phyloP scores from a whole-genome alignment of 2,888 invertebrate species.

The Acleris literana region DNA sequence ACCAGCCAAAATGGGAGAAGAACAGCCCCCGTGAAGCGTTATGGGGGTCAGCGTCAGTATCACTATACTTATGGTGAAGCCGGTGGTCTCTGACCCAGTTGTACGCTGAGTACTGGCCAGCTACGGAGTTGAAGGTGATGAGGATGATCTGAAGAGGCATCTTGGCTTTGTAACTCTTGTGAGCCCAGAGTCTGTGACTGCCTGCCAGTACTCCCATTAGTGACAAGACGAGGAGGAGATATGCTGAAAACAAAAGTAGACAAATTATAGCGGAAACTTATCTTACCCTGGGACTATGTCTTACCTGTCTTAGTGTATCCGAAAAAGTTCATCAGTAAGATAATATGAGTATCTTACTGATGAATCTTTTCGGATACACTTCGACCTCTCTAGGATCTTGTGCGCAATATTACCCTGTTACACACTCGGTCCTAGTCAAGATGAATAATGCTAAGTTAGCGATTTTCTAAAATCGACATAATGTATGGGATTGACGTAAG shows the following conservation, averaged over 20 bases:
- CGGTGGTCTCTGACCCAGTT: slow-evolving; percentile 86
- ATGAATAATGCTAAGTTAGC: no score
- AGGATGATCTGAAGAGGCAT: slow-evolving; percentile 53
- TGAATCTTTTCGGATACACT: no score
- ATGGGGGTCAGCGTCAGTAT: slow-evolving; percentile 82
- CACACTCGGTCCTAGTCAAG: no score
- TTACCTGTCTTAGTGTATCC: no score
- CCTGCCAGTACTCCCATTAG: slow-evolving; percentile 57
- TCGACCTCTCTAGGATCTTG: no score
- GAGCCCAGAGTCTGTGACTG: slow-evolving; percentile 57
- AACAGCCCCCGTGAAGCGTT: slow-evolving; percentile 91
- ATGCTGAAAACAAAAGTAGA: slow-evolving; percentile 43
- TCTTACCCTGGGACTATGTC: no score
- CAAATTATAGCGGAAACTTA: background rate
- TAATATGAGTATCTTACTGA: no score
- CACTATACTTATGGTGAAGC: slow-evolving; percentile 87
- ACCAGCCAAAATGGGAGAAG: slow-evolving; percentile 93
- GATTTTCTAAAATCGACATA: no score
- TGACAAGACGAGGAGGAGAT: slow-evolving; percentile 38
- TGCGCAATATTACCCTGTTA: no score
- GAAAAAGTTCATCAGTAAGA: no score
- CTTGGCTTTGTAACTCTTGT: slow-evolving; percentile 56
- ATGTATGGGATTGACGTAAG: no score
- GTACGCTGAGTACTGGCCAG: slow-evolving; percentile 77
- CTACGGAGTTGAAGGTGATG: slow-evolving; percentile 53